These are phyloP conservation scores for Scomber japonicus DNA, from an alignment of 2,113 vertebrate genomes.

Conservation along the genomic window DNA sequence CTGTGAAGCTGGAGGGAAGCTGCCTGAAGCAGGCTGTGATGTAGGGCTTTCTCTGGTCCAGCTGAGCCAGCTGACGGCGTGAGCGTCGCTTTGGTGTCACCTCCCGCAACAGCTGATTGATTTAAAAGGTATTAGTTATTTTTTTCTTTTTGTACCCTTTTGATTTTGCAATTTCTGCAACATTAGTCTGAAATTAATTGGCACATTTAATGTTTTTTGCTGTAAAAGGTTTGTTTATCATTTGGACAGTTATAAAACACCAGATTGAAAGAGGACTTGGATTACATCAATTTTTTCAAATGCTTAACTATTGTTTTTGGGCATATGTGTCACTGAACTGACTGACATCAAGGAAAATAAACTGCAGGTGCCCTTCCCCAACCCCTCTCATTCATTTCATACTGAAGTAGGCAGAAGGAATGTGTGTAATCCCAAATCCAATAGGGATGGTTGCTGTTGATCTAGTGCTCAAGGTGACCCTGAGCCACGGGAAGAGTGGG, in stretches of 20 bases:
- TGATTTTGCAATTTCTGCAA: neutral
- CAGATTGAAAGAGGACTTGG: neutral
- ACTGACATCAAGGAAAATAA: slow-evolving; percentile 23
- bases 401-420: slow-evolving; percentile 47
- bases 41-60: slow-evolving; percentile 92
- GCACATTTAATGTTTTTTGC: neutral
- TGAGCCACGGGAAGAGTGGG: slow-evolving; percentile 58
- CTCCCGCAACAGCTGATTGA: slow-evolving; percentile 88
- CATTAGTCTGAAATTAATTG: neutral
- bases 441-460: slow-evolving; percentile 61
- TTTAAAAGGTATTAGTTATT: neutral
- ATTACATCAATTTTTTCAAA: too few relatives aligned
- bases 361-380: slow-evolving; percentile 4
- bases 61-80: slow-evolving; percentile 90
- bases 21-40: slow-evolving; percentile 91
- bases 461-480: slow-evolving; percentile 75
- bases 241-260: neutral
- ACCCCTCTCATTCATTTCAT: slow-evolving; percentile 43
- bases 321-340: neutral
- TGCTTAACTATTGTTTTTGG: neutral
- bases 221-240: slow-evolving; percentile 9
- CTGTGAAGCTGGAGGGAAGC: slow-evolving; percentile 89
- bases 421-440: slow-evolving; percentile 76
- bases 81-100: slow-evolving; percentile 84
- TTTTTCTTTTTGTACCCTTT: neutral